Base-by-base conservation (phyloP, 2,113 vertebrate species). In the Austrofundulus limnaeus region DNA sequence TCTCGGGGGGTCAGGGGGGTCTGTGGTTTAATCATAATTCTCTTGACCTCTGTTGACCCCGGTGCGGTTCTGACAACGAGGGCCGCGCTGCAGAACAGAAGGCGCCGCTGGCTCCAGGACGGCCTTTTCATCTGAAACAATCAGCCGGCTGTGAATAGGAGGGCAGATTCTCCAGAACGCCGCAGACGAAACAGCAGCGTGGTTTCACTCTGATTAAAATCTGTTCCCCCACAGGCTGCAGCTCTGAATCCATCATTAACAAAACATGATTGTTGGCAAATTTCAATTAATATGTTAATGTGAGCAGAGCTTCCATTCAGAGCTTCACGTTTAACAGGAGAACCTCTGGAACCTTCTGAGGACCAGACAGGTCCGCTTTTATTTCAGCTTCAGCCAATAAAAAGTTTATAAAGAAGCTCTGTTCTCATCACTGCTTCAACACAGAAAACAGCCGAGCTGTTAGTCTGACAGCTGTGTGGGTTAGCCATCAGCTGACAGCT, bases 111-210 rank as follows among this genome's bases (percentile, higher is more conserved):
- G 78, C 80, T 81, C 72, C 80, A 85, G 92, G 94, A 61, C 92
- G 87, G 76, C 75, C 89, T 88, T 89, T 94, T 90, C 80, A 91
- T 91, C 82, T 85, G 80, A 87, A 92, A 91, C 89, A 93, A 91
- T 95, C 91, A 91, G 84, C 69, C 75, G 25, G 25, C 66, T 62
- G 57, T 83, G 85, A 92, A 92, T 83, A 84, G 85, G 88, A 86
- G 89, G 56, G 55, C 61, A 63, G 83, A 90, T 89, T 84, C 49
- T 75, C 66, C 81, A 76, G 38, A 71, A 72, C 39, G 48, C 43
- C 37, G 1, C 34, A 6, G 2, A 54, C 49, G 11, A 2, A 34
- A 34, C 70, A 16, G 25, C 19, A 12, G 12, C 16, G 21, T 13
- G 46, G 47, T 64, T 51, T 25, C 24, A 10, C 2, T 76, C 71